These are phyloP conservation scores for Embiotoca jacksoni DNA, from an alignment of 2,113 vertebrate species.

Conservation along the genomic window DNA sequence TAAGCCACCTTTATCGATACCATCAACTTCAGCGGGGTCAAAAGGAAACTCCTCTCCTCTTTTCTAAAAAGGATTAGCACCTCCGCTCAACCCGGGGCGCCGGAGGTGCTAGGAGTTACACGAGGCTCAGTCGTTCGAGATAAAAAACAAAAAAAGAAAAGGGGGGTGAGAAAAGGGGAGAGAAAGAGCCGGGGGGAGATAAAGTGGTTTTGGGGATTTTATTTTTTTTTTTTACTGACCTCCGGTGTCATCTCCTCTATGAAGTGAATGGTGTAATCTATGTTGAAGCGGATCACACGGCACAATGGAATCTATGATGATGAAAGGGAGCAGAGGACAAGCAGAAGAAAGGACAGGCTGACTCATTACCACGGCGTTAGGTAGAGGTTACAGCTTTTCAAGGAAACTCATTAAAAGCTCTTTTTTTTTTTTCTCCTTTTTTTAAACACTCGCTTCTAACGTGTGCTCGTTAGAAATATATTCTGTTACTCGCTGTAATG, in stretches of 20 bases:
- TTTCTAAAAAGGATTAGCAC: slow-evolving; percentile 67
- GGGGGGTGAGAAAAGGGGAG: slow-evolving; percentile 25
- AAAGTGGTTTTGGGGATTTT: slow-evolving; percentile 33
- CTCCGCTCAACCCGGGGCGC: slow-evolving; percentile 36
- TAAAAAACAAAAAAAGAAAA: slow-evolving; percentile 75
- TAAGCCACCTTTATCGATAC: slow-evolving; percentile 58
- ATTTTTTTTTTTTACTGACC: slow-evolving; percentile 84
- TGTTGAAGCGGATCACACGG: slow-evolving; percentile 99
- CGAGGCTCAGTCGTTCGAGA: slow-evolving; percentile 62
- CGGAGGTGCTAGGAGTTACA: slow-evolving; percentile 55
- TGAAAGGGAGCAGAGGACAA: slow-evolving; percentile 59
- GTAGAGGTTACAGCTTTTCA: slow-evolving; percentile 74
- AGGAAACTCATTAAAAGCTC: slow-evolving; percentile 76
- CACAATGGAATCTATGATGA: slow-evolving; percentile 95
- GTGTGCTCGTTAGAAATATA: no score
- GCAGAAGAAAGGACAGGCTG: slow-evolving; percentile 44
- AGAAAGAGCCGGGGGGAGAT: slow-evolving; percentile 43
- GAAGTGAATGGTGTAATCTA: slow-evolving; percentile 99
- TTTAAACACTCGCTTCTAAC: no score
- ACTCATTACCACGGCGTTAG: slow-evolving; percentile 65
- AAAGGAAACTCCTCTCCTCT: slow-evolving; percentile 42
- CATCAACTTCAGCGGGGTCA: slow-evolving; percentile 48
- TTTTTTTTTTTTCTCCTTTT: slow-evolving; percentile 31
- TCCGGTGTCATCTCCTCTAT: slow-evolving; percentile 99
- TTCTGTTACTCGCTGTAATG: neutral